phyloP scores from a whole-genome alignment of 2,888 invertebrate genomes.

The Sthenelais limicola region DNA sequence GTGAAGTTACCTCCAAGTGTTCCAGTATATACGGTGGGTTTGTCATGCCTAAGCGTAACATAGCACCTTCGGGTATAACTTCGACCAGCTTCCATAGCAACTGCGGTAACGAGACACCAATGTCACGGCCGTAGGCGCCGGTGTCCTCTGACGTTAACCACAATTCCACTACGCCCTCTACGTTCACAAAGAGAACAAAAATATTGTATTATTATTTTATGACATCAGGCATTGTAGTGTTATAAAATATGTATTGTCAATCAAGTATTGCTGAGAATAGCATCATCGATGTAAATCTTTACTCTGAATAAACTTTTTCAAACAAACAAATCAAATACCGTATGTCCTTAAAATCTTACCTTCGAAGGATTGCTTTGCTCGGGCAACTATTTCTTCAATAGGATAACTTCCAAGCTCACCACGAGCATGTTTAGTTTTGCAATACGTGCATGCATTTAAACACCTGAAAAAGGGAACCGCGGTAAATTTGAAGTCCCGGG shows the following conservation, averaged over 20 bases:
- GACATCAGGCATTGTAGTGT: too few relatives aligned
- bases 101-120: conserved; percentile 89
- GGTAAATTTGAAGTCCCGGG: neutral
- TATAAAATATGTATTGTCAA: too few relatives aligned
- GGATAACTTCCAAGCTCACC: conserved; percentile 97
- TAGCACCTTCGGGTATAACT: conserved; percentile 75
- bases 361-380: conserved; percentile 85
- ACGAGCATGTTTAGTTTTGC: conserved; percentile 97
- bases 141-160: conserved; percentile 99
- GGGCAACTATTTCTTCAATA: conserved; percentile 88
- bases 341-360: conserved; percentile 57
- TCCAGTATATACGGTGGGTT: conserved; percentile 98
- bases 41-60: conserved; percentile 92
- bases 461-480: conserved; percentile 75
- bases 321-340: too few relatives aligned
- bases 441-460: conserved; percentile 98
- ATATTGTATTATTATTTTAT: too few relatives aligned
- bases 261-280: too few relatives aligned
- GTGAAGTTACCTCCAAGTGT: conserved; percentile 80
- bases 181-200: too few relatives aligned
- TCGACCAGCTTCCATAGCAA: conserved; percentile 89
- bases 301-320: too few relatives aligned
- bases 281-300: too few relatives aligned
- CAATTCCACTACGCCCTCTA: conserved; percentile 94
- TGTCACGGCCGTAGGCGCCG: conserved; percentile 96